These are phyloP conservation scores for Dipodomys merriami DNA, from an alignment of 2,113 vertebrate genomes.

Conservation along the genomic window DNA sequence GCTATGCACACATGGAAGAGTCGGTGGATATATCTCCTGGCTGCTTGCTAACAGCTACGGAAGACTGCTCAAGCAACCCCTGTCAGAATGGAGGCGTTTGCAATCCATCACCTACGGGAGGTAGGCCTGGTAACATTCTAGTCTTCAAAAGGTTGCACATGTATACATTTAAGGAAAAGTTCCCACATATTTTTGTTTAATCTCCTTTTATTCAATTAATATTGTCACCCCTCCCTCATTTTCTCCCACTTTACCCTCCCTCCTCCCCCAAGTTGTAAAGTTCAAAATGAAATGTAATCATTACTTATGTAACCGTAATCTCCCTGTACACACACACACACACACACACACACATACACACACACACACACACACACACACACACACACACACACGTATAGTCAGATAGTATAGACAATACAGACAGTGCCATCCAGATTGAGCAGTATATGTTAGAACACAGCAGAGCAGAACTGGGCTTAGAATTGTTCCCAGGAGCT, in stretches of 20 bases:
- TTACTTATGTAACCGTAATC: no score
- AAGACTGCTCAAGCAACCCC: constrained; percentile 93
- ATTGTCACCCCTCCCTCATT: not conserved
- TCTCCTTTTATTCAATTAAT: no score
- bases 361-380: no score
- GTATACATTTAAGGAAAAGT: not conserved
- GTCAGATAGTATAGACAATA: fast-evolving
- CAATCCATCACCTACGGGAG: constrained; percentile 90
- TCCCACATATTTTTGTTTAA: not conserved
- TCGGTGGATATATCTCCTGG: constrained; percentile 93
- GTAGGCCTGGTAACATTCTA: constrained; percentile 77
- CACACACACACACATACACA: no score
- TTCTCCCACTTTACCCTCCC: no score
- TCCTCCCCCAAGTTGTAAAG: no score
- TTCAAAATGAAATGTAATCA: no score
- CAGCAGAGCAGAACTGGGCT: no score
- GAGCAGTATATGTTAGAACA: fast-evolving
- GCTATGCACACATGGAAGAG: constrained; percentile 93
- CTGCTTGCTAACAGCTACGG: constrained; percentile 87
- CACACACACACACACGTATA: no score
- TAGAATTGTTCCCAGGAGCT: not conserved
- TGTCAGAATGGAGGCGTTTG: constrained; percentile 96
- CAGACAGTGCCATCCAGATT: not conserved
- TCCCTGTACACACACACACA: no score
- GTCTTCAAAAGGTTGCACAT: fast-evolving